phyloP scores from a whole-genome alignment of 1,140 invertebrate genomes.

The Anastrepha obliqua region DNA sequence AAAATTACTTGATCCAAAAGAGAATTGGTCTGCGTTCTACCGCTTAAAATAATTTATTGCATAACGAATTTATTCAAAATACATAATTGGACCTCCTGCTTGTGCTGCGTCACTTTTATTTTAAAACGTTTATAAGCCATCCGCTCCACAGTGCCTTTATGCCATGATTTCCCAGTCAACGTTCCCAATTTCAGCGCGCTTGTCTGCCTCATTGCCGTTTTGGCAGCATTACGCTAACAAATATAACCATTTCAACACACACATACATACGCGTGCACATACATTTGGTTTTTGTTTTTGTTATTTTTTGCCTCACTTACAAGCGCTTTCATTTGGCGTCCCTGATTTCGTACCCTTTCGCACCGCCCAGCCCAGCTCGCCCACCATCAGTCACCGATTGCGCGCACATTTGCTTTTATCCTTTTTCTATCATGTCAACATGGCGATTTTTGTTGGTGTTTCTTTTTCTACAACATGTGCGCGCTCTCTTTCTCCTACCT shows the following conservation, averaged over 20 bases:
- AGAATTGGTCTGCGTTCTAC: too few relatives aligned
- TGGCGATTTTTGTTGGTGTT: neutral
- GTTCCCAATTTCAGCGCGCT: neutral
- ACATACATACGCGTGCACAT: neutral
- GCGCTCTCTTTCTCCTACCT: neutral
- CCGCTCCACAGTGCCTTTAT: neutral
- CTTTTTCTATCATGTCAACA: neutral
- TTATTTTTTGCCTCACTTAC: neutral
- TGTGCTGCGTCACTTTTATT: too few relatives aligned
- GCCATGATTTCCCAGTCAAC: neutral
- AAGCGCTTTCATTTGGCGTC: conserved; percentile 30
- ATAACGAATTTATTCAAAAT: too few relatives aligned
- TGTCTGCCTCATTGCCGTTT: conserved; percentile 17
- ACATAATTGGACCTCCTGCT: too few relatives aligned
- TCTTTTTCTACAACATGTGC: neutral
- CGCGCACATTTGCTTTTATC: neutral
- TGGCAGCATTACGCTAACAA: neutral
- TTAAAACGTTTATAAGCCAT: too few relatives aligned
- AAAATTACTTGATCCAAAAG: too few relatives aligned
- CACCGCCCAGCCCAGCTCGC: neutral
- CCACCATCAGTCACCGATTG: neutral
- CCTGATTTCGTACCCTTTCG: neutral
- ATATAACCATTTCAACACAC: neutral
- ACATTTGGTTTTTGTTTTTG: neutral
- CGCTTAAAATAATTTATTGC: too few relatives aligned